A percentile compares a stretch with the other conserved stretches of the same genome.
Evolutionary conservation across 2,113 vertebrate genomes (phyloP).

Genomic region (Rhadina sibilatrix): DNA sequence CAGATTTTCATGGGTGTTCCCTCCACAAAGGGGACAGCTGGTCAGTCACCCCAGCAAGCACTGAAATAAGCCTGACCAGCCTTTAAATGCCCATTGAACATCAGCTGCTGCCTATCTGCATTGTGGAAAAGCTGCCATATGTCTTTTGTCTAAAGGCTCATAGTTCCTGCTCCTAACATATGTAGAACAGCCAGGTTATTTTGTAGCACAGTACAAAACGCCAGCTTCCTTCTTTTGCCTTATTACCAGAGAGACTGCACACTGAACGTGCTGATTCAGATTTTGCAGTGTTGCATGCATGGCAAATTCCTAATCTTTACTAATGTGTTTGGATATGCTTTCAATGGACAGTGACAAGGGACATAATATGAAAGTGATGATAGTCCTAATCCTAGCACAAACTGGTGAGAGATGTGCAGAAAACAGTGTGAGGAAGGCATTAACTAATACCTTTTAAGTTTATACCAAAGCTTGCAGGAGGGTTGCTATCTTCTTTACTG

Average conservation of each 20-base stretch:
- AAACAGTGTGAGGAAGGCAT: neutral
- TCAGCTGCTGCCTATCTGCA: neutral
- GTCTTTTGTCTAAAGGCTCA: neutral
- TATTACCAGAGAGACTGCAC: neutral
- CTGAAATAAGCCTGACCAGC: neutral
- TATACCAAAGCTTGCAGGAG: neutral
- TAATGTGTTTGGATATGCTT: constrained; percentile 58
- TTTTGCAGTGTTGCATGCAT: neutral
- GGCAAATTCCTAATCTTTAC: constrained; percentile 58
- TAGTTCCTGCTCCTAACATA: neutral
- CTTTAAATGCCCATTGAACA: neutral
- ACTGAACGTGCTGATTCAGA: neutral
- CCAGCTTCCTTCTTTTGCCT: neutral
- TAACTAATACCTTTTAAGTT: neutral
- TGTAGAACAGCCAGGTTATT: neutral
- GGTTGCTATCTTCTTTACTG: neutral
- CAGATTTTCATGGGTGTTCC: neutral
- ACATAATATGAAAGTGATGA: constrained; percentile 57
- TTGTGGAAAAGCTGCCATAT: neutral
- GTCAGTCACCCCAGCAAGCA: neutral
- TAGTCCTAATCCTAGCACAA: constrained; percentile 65
- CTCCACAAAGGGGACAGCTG: neutral
- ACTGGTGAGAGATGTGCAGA: constrained; percentile 60
- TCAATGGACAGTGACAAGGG: constrained; percentile 70
- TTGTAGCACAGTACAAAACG: neutral